Evolutionary conservation across 2,888 invertebrate species (phyloP).

Genomic region (Choreutis nemorana): DNA sequence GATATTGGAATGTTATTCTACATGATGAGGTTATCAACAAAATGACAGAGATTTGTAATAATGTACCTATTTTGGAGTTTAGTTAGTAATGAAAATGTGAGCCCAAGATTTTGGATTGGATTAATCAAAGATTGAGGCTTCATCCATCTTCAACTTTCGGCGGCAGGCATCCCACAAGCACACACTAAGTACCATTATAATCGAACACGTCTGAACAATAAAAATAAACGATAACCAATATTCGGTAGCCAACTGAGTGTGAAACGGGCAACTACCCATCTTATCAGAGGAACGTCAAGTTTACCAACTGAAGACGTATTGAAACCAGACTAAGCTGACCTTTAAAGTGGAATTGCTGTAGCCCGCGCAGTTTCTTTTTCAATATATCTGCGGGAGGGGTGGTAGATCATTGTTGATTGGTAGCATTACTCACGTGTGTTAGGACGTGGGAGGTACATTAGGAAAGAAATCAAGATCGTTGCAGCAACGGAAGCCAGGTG

Average conservation of each 20-base stretch:
- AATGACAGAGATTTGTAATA: no score
- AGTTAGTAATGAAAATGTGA: no score
- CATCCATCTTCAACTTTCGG: no score
- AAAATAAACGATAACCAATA: conserved; percentile 12
- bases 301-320: conserved; percentile 24
- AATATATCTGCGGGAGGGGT: conserved; percentile 12
- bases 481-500: conserved; percentile 60
- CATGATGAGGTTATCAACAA: no score
- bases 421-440: conserved; percentile 31
- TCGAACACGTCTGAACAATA: conserved; percentile 4
- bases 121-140: no score
- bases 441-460: conserved; percentile 44
- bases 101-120: no score
- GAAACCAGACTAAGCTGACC: conserved; percentile 23
- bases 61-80: no score
- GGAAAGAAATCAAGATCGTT: conserved; percentile 55
- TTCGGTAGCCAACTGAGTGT: conserved; percentile 48
- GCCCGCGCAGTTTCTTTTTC: conserved; percentile 14
- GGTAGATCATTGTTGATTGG: conserved; percentile 29
- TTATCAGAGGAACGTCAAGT: conserved; percentile 40
- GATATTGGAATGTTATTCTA: no score
- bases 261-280: conserved; percentile 37
- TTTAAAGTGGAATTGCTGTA: conserved; percentile 14
- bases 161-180: conserved; percentile 6
- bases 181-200: conserved; percentile 9